phyloP scores from a whole-genome alignment of 2,888 invertebrate genomes.

The Drosophila sordidula region DNA sequence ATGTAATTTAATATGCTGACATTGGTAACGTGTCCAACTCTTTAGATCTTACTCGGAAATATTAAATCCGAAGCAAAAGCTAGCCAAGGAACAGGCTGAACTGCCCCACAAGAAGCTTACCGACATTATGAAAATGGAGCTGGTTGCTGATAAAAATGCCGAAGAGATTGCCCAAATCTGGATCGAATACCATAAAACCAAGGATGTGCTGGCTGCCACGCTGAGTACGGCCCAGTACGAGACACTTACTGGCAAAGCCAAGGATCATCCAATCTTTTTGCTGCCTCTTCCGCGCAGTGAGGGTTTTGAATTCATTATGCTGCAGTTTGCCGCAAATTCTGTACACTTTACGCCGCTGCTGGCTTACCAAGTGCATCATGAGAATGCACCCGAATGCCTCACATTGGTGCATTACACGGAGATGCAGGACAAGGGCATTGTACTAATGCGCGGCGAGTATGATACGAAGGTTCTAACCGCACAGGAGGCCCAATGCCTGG shows the following conservation, averaged over 20 bases:
- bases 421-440: conserved; percentile 89
- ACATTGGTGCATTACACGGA: conserved; percentile 93
- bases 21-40: not conserved
- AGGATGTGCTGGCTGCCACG: conserved; percentile 91
- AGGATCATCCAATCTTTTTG: conserved; percentile 89
- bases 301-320: conserved; percentile 94
- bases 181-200: conserved; percentile 92
- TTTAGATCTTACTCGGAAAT: conserved; percentile 88
- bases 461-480: conserved; percentile 91
- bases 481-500: conserved; percentile 93
- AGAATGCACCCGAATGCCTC: conserved; percentile 95
- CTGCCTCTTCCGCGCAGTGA: conserved; percentile 92
- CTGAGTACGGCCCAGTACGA: conserved; percentile 88
- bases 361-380: conserved; percentile 94
- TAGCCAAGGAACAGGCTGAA: conserved; percentile 68
- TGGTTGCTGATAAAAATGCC: conserved; percentile 89
- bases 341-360: conserved; percentile 94
- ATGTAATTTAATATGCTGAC: not conserved
- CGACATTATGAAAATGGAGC: conserved; percentile 91
- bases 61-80: conserved; percentile 87
- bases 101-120: conserved; percentile 87
- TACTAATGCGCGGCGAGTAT: conserved; percentile 94
- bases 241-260: conserved; percentile 87
- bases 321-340: conserved; percentile 90
- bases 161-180: conserved; percentile 92